Base-by-base conservation (phyloP, 1,140 invertebrate genomes). In the Drosophila seguyi region DNA sequence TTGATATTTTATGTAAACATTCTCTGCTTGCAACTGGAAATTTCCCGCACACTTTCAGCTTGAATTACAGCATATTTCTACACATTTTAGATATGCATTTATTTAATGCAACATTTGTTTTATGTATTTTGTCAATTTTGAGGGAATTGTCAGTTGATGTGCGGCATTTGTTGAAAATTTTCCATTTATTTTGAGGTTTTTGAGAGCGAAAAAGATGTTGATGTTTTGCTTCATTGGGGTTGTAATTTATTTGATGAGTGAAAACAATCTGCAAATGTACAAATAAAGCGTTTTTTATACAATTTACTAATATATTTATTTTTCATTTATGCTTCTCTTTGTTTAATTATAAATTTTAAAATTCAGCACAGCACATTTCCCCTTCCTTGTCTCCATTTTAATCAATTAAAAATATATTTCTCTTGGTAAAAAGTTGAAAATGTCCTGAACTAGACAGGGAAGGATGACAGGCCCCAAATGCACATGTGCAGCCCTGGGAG, bases 381-480 rank as follows among this genome's bases (percentile, higher is more conserved):
- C 47, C 1, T 6, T 50, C 5, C 8, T 44, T 44, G n/a, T 14
- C 31, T 61, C 80, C 73, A 80, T 63, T 88, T 88, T 88, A 88
- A 88, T 88, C 84, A 88, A 88, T 88, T 88, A 88, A 88, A 87
- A 88, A 83, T 47, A 44, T 59, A 63, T 20, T 27, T 22, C 55
- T 81, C 67, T 22, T 31, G 25, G 11, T 60, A 50, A 56, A 73
- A 53, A 55, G 27, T 27, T 56, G 27, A 6, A 39, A 61, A 38
- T 55, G 45, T 55, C 25, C 45, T 14, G 2, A 38, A 18, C 18
- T 41, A 18, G 20, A 44, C 20, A 44, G 42, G 59, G 34, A 6
- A 60, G 61, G 61, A 53, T 41, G 60, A 68, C 29, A n/a, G 62
- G 16, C 50, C 66, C 75, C 72, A 74, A 76, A 53, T 68, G 62